Evolutionary conservation across 2,888 invertebrate species (phyloP), one percentile per base, ranked within the genome.

Genomic region (Lacanobia wlatinum): DNA sequence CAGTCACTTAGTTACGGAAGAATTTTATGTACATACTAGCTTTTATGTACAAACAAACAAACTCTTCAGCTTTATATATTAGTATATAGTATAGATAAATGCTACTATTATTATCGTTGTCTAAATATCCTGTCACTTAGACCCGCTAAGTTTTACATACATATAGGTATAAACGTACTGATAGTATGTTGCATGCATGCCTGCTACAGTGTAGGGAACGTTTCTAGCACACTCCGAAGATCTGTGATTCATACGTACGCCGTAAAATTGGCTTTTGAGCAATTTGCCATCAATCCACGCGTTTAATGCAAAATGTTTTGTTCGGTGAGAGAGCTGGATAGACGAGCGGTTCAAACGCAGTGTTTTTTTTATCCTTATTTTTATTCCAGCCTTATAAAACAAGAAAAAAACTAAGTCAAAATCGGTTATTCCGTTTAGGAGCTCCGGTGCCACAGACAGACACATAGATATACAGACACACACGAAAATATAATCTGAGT

Each of bases 211-310:
- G 48, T 50, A 48, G 38, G 50, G 55, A 80, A 66, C 21, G 40
- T 66, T 59, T 76, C 14, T 18, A 65, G 67, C 43, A n/a, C 53
- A 62, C 58, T 72, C 52, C 46, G 65, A 67, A 61, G 38, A 61
- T 59, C 53, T 69, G 61, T 76, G 73, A 71, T 66, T 78, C 77
- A 75, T 71, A 76, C 65, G 78, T 77, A 69, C 74, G 63, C 85
- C 80, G 84, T 84, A 82, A 80, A 74, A 83, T 86, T 78, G 77
- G 84, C 40, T 70, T 89, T 90, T 88, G 88, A 88, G 90, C 89
- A 93, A 94, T 94, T 93, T 93, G 86, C 91, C 91, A 91, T 91
- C 92, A 92, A 93, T 92, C 90, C 88, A 76, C 79, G 83, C 89
- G 89, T 92, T 92, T 91, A 90, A 90, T 91, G 88, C 83, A 82